Percentiles rank a stretch among this genome's conserved stretches.
Evolutionary conservation across 2,113 vertebrate species (phyloP).

Genomic region (Gulo gulo): DNA sequence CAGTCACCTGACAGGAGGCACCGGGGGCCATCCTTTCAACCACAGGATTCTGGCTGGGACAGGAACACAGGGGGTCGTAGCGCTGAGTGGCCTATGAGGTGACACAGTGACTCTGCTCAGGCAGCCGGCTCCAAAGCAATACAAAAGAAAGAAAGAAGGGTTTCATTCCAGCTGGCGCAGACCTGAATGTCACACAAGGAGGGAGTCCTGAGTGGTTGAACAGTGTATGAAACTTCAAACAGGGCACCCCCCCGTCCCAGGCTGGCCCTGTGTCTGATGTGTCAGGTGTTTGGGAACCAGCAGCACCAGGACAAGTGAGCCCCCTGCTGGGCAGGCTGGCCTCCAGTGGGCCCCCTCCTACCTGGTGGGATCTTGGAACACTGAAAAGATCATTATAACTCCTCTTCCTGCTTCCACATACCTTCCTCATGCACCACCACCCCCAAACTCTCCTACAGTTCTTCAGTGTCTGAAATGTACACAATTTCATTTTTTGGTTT

Average conservation of each 20-base stretch:
- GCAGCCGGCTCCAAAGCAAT: conserved; percentile 6
- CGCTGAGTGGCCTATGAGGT: conserved; percentile 18
- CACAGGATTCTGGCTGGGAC: conserved; percentile 44
- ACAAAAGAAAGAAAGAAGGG: conserved; percentile 50
- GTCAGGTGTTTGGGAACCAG: neutral
- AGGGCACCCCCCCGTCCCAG: accelerated
- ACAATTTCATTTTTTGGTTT: neutral
- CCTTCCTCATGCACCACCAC: neutral
- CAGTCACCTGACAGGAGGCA: conserved; percentile 38
- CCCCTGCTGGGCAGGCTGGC: neutral
- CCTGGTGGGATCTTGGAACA: neutral
- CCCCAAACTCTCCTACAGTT: neutral
- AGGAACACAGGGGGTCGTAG: conserved; percentile 55
- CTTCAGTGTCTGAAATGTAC: neutral
- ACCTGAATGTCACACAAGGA: conserved; percentile 24
- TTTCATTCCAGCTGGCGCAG: neutral
- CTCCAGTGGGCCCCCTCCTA: neutral
- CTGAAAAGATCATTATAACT: neutral
- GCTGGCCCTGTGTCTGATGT: neutral
- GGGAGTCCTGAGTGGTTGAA: neutral
- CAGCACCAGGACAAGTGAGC: neutral
- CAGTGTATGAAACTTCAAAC: neutral
- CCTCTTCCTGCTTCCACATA: neutral
- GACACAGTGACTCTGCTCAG: conserved; percentile 49
- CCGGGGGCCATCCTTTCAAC: conserved; percentile 51